A percentile compares a stretch with the other conserved stretches of the same genome.
phyloP scores from a whole-genome alignment of 2,888 invertebrate species.

The Brenthis daphne region DNA sequence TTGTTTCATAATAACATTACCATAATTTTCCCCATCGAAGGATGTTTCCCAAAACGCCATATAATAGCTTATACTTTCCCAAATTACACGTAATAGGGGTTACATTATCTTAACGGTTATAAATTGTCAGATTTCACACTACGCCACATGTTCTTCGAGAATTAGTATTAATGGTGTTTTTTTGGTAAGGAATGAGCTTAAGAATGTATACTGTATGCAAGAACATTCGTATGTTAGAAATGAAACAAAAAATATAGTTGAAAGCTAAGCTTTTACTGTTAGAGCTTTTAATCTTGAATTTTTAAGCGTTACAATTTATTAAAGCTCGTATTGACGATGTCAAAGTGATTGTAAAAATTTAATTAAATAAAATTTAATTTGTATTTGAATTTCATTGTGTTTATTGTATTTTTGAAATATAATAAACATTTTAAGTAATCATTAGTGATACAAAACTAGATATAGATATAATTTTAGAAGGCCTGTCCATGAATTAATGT shows the following conservation, averaged over 20 bases:
- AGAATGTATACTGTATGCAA: neutral
- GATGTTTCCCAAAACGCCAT: conserved; percentile 44
- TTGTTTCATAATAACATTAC: conserved; percentile 35
- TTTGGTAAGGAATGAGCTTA: conserved; percentile 11
- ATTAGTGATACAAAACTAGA: too few species aligned
- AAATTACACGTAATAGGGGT: conserved; percentile 65
- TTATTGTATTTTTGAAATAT: too few species aligned
- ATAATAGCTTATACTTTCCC: conserved; percentile 52
- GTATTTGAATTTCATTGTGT: too few species aligned
- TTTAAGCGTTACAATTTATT: too few species aligned
- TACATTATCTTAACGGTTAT: conserved; percentile 52
- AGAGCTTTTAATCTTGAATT: too few species aligned
- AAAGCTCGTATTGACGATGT: too few species aligned
- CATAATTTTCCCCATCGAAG: conserved; percentile 43
- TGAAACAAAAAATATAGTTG: neutral
- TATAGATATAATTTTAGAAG: neutral
- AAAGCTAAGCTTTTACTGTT: too few species aligned
- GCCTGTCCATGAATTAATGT: neutral
- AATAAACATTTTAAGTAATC: too few species aligned
- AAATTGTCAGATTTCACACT: conserved; percentile 52
- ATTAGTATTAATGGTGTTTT: conserved; percentile 46
- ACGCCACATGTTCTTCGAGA: conserved; percentile 50
- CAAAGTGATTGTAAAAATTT: too few species aligned
- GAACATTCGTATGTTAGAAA: neutral
- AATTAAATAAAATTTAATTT: too few species aligned